These are phyloP conservation scores for Lordiphosa fenestrarum DNA, from an alignment of 2,888 invertebrate species.

Conservation along the genomic window DNA sequence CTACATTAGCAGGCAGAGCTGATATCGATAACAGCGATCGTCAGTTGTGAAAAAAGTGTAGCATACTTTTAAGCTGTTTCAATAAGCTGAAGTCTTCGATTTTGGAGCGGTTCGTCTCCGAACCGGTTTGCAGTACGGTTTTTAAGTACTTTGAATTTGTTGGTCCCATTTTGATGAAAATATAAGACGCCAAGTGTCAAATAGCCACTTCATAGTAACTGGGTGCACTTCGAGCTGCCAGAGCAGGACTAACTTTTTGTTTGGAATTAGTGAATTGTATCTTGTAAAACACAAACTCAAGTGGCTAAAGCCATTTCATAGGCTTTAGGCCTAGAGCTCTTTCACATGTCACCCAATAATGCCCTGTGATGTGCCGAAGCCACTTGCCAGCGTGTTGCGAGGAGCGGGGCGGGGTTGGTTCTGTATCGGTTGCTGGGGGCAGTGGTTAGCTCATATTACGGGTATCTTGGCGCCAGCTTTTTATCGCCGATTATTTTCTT, in stretches of 20 bases:
- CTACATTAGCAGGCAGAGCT: too few species aligned
- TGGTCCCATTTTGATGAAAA: too few species aligned
- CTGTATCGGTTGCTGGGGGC: constrained; percentile 40
- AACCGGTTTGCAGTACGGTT: too few species aligned
- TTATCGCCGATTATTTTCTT: constrained; percentile 70
- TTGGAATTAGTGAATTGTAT: constrained; percentile 72
- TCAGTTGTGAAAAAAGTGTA: constrained; percentile 7
- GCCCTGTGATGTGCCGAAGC: constrained; percentile 71
- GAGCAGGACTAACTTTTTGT: constrained; percentile 69
- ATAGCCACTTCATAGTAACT: constrained; percentile 33
- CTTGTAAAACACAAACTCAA: constrained; percentile 74
- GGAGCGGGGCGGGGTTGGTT: constrained; percentile 1
- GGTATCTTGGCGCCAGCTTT: constrained; percentile 73
- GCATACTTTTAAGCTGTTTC: constrained; percentile 34
- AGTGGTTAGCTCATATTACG: constrained; percentile 73
- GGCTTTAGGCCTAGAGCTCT: constrained; percentile 69
- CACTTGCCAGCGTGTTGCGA: constrained; percentile 50
- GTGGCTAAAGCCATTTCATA: constrained; percentile 47
- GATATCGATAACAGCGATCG: constrained; percentile 7
- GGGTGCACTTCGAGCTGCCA: constrained; percentile 26
- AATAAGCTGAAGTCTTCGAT: too few species aligned
- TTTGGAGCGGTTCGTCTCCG: too few species aligned
- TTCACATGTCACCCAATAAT: constrained; percentile 71
- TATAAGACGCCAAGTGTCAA: constrained; percentile 19
- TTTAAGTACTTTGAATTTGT: too few species aligned